These are phyloP conservation scores for Donacobius atricapilla DNA, from an alignment of 2,113 vertebrate genomes.

Conservation along the genomic window DNA sequence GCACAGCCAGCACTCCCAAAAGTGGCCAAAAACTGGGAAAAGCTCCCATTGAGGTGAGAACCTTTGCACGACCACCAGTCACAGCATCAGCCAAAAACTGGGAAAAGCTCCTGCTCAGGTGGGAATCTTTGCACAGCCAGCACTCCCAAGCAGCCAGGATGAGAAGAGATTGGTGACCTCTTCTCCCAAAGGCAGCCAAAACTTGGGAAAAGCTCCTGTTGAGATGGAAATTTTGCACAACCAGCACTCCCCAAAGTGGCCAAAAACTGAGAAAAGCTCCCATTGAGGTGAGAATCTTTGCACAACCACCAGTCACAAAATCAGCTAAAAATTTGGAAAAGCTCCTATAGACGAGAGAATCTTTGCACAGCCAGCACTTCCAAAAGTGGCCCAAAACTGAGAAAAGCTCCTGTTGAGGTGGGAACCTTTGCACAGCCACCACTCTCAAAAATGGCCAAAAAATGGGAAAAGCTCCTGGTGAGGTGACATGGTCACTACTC, in stretches of 20 bases:
- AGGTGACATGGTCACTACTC: too few relatives aligned
- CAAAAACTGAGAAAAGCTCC: background rate
- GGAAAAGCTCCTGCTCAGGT: too few relatives aligned
- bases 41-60: accelerated
- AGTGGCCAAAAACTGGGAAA: background rate
- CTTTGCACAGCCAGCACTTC: accelerated
- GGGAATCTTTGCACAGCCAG: too few relatives aligned
- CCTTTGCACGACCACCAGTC: background rate
- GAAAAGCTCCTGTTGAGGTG: background rate
- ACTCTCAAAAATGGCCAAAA: too few relatives aligned
- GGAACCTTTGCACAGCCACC: background rate
- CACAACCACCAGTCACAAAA: background rate
- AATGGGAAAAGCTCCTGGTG: background rate
- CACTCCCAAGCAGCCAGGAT: background rate
- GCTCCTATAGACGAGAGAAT: accelerated
- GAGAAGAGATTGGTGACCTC: background rate
- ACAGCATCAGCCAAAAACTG: background rate
- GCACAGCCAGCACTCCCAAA: accelerated
- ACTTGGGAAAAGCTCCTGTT: accelerated
- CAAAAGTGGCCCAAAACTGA: background rate
- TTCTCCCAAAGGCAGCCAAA: background rate
- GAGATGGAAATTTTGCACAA: background rate
- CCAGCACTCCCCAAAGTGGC: background rate
- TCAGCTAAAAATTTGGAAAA: too few relatives aligned
- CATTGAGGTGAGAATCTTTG: background rate